Base-by-base conservation (phyloP, 2,113 vertebrate species). In the Scalopus aquaticus region DNA sequence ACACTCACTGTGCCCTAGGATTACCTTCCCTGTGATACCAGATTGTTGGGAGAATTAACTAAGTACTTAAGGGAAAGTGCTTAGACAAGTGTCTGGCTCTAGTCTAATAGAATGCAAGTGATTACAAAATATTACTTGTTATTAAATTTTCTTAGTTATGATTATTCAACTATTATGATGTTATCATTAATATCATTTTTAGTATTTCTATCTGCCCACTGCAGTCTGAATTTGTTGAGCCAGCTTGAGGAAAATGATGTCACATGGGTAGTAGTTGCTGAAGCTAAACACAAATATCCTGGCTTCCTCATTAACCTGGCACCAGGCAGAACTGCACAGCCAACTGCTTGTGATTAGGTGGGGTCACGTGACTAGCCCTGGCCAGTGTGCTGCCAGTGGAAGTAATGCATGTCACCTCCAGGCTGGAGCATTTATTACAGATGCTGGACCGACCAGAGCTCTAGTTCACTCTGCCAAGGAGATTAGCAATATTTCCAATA, bases 21-120 rank as follows among this genome's bases (percentile, higher is more conserved):
- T 64, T 19, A 35, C 37, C 28, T 84, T 72, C 58, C 60, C 90
- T 92, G 2, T 76, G 77, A 80, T 64, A 58, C 72, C 74, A 84
- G 20, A 17, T 67, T 46, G 54, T 9, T 64, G 78, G 35, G 17
- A 74, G 46, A 83, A 83, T 69, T 91, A 84, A 88, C 13, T 56
- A 60, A 79, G 26, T 77, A 70, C 46, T 56, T 81, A 51, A 76
- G n/a, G 16, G 16, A 77, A 90, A 54, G 64, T 42, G 65, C 35
- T 90, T 92, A 79, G 4, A 44, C 8, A 28, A 62, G 28, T 39
- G 24, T 89, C 91, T 80, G 62, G 20, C 9, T 93, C 11, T 69
- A 58, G 56, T 78, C 35, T 19, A 73, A 69, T 2, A 74, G 82
- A 42, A 22, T 5, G 26, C 28, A 87, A 17, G 4, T 13, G 4